Conservation (phyloP, 2,888 invertebrate genomes). For the Scrobipalpa costella region DNA sequence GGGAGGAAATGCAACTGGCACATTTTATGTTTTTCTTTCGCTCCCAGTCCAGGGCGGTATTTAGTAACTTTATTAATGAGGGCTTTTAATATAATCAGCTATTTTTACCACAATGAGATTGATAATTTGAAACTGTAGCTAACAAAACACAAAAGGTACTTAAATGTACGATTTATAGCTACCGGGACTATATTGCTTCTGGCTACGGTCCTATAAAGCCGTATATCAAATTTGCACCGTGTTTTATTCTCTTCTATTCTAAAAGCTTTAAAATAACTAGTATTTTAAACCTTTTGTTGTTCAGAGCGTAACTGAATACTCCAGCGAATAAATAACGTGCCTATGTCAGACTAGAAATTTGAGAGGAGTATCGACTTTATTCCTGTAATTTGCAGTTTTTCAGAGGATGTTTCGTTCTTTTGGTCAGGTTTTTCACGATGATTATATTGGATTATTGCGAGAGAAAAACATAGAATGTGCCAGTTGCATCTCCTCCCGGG, state of each 20-base stretch:
- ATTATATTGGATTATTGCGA: no score
- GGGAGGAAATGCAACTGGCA: no score
- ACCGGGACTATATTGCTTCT: slow-evolving; percentile 29
- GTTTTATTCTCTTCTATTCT: slow-evolving; percentile 24
- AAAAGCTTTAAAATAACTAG: no score
- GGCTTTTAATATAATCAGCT: no score
- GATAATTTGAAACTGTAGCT: slow-evolving; percentile 9
- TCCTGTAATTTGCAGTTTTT: background rate
- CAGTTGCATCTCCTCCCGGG: no score
- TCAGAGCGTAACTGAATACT: background rate
- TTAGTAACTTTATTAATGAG: no score
- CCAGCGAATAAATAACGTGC: background rate
- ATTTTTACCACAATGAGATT: background rate
- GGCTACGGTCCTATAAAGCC: slow-evolving; percentile 19
- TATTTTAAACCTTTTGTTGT: slow-evolving; percentile 6
- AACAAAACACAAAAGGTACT: slow-evolving; percentile 34
- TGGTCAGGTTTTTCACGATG: no score
- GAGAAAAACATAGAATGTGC: no score
- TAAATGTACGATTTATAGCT: slow-evolving; percentile 33
- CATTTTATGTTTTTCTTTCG: no score
- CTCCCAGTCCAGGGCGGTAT: no score
- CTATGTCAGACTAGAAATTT: background rate
- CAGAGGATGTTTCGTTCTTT: no score
- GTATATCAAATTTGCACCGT: slow-evolving; percentile 32
- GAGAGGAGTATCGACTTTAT: background rate